Evolutionary conservation across 2,888 invertebrate species (phyloP).

Genomic region (Caenorhabditis becei): DNA sequence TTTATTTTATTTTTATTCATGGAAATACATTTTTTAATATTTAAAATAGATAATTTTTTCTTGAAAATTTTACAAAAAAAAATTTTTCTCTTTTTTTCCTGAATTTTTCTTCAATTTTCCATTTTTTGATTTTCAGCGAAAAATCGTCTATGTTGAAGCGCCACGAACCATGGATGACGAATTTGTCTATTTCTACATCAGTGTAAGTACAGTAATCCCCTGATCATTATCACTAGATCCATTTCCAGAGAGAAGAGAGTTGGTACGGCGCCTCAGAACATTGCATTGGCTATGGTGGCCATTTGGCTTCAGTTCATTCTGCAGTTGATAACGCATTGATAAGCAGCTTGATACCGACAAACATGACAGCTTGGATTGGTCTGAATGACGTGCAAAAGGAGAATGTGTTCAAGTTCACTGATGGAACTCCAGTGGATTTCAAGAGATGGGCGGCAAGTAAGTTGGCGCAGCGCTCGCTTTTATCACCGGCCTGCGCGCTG

Average conservation of each 20-base stretch:
- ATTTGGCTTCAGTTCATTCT: slow-evolving; percentile 66
- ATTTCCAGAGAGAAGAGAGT: slow-evolving; percentile 55
- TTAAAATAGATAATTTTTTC: too few species aligned
- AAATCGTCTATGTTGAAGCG: slow-evolving; percentile 43
- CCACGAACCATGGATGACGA: slow-evolving; percentile 29
- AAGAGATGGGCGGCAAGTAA: slow-evolving; percentile 33
- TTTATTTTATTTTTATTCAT: too few species aligned
- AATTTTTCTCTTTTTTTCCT: not conserved
- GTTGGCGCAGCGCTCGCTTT: not conserved
- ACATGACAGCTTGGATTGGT: slow-evolving; percentile 67
- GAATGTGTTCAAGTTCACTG: slow-evolving; percentile 64
- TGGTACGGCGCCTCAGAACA: slow-evolving; percentile 71
- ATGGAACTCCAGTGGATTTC: slow-evolving; percentile 41
- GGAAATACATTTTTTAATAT: too few species aligned
- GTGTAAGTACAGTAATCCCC: not conserved
- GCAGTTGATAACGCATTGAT: slow-evolving; percentile 65
- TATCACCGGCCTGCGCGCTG: too few species aligned
- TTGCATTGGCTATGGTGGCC: slow-evolving; percentile 70
- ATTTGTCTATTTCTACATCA: slow-evolving; percentile 33
- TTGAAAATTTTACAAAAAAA: too few species aligned
- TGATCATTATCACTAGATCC: not conserved
- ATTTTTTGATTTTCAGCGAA: slow-evolving; percentile 24
- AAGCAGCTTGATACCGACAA: slow-evolving; percentile 30
- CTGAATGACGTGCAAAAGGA: slow-evolving; percentile 74
- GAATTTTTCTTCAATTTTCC: not conserved